phyloP scores from a whole-genome alignment of 2,797 vertebrate species.

The Bufotes viridis region DNA sequence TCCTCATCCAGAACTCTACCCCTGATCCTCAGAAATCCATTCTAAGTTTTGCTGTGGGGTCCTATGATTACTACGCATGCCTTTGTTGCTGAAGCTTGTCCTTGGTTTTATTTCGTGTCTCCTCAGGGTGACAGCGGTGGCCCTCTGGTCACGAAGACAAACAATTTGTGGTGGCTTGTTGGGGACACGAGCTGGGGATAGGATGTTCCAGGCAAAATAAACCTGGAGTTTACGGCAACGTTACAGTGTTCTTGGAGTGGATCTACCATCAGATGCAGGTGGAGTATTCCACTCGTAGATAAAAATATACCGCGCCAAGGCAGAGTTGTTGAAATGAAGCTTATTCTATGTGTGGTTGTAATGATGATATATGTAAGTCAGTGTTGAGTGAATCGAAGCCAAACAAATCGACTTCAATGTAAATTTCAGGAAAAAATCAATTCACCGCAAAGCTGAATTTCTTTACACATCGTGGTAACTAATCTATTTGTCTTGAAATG shows the following conservation, averaged over 20 bases:
- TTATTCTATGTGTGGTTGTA: too few relatives aligned
- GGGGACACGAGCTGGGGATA: constrained; percentile 83
- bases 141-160: constrained; percentile 79
- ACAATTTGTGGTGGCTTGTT: constrained; percentile 82
- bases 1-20: too few relatives aligned
- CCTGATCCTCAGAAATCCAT: too few relatives aligned
- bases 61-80: rapidly evolving
- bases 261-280: constrained; percentile 87
- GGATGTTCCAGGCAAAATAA: constrained; percentile 74
- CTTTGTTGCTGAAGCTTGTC: not conserved
- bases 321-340: too few relatives aligned
- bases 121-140: constrained; percentile 82
- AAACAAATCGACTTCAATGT: too few relatives aligned
- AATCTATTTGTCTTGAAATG: too few relatives aligned
- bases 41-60: not conserved
- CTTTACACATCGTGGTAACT: too few relatives aligned
- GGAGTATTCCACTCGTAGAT: constrained; percentile 11
- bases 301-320: too few relatives aligned
- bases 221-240: constrained; percentile 82
- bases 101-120: not conserved
- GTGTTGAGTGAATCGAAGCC: too few relatives aligned
- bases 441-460: too few relatives aligned
- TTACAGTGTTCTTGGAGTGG: constrained; percentile 82
- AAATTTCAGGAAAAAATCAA: too few relatives aligned
- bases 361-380: too few relatives aligned